phyloP scores from a whole-genome alignment of 2,797 vertebrate genomes.

The Meda fulgida region DNA sequence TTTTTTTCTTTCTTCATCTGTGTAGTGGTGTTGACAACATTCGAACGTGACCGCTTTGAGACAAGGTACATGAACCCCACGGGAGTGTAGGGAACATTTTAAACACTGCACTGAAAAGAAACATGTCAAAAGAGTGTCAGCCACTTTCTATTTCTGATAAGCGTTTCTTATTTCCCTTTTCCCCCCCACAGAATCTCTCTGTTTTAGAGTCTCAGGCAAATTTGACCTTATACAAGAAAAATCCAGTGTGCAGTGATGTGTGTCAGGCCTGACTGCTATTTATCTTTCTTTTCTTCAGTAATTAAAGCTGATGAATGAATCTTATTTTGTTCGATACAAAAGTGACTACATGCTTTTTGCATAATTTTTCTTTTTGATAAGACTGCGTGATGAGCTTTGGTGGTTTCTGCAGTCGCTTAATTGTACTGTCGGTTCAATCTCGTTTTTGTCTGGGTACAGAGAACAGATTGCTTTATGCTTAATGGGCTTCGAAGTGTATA shows the following conservation, averaged over 20 bases:
- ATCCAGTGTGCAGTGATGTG: slow-evolving; percentile 59
- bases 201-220: slow-evolving; percentile 63
- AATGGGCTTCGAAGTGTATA: slow-evolving; percentile 67
- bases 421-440: slow-evolving; percentile 72
- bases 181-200: slow-evolving; percentile 61
- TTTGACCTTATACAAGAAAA: slow-evolving; percentile 65
- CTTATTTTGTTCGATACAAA: slow-evolving; percentile 64
- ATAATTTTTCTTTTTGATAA: slow-evolving; percentile 57
- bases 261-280: slow-evolving; percentile 65
- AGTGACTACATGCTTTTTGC: slow-evolving; percentile 63
- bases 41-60: slow-evolving; percentile 77
- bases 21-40: slow-evolving; percentile 78
- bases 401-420: slow-evolving; percentile 69
- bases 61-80: slow-evolving; percentile 73
- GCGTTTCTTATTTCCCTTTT: slow-evolving; percentile 59
- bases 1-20: slow-evolving; percentile 41
- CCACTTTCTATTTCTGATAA: slow-evolving; percentile 70
- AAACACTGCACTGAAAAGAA: slow-evolving; percentile 74
- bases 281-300: slow-evolving; percentile 54
- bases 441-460: slow-evolving; percentile 68
- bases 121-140: slow-evolving; percentile 74
- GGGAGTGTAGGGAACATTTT: slow-evolving; percentile 68
- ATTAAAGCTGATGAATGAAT: slow-evolving; percentile 69
- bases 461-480: slow-evolving; percentile 65
- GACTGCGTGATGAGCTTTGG: slow-evolving; percentile 62